phyloP scores from a whole-genome alignment of 2,113 vertebrate genomes.

The Tragelaphus strepsiceros region DNA sequence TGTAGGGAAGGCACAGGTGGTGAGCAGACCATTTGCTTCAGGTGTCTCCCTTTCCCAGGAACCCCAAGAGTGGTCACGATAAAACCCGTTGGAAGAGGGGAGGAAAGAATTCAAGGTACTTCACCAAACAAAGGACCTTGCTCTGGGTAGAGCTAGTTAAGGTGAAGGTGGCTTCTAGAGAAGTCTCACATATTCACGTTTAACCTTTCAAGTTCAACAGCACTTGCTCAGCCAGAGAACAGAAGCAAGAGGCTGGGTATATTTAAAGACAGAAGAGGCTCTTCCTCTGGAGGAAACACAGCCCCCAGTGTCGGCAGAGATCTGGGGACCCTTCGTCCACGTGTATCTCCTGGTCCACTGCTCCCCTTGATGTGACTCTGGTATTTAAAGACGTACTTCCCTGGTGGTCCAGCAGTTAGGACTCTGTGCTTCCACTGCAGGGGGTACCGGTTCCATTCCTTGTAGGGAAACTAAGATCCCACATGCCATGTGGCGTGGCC shows the following conservation, averaged over 20 bases:
- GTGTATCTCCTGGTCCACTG: background rate
- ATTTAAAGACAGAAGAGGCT: background rate
- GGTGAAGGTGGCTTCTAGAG: background rate
- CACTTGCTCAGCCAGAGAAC: background rate
- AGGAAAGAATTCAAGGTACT: background rate
- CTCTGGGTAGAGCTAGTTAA: background rate
- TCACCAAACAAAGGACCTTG: background rate
- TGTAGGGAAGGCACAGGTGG: background rate
- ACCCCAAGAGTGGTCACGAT: background rate
- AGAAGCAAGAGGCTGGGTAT: background rate
- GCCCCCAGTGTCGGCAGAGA: background rate
- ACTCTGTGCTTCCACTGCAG: background rate
- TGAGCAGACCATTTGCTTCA: background rate
- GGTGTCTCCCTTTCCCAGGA: background rate
- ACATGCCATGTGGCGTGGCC: background rate
- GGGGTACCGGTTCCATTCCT: background rate
- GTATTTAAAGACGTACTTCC: background rate
- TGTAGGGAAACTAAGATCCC: background rate
- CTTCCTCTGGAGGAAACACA: background rate
- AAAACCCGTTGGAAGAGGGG: background rate
- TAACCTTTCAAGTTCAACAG: background rate
- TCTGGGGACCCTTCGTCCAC: background rate
- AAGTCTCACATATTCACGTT: background rate
- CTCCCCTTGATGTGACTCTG: background rate
- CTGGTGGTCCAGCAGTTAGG: background rate